Evolutionary conservation across 92 coral and sea anemone species (phyloP), one percentile per base, ranked within the genome.

Genomic region (Nematostella vectensis): DNA sequence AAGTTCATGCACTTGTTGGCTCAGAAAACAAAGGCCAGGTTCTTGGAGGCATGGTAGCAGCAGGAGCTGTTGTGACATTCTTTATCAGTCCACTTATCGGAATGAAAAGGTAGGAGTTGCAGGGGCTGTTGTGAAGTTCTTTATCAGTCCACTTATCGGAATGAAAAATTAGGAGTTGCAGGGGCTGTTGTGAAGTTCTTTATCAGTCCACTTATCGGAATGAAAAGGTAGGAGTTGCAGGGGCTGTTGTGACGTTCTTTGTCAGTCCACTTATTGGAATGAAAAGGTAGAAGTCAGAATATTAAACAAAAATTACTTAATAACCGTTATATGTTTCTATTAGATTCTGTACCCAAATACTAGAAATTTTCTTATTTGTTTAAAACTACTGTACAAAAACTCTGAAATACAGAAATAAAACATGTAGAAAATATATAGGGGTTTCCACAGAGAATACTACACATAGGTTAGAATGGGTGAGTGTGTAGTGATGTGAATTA

Each of bases 31-130:
- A 85, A 56, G 97, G 97, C 10, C 89, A 83, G 31, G 89, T 89
- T 9, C 62, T 89, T 21, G 97, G 97, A 9, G 97, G 83, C 1
- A 89, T 89, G 97, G 94, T 89, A 25, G 97, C 97, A 0, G 89
- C 94, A 24, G 97, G 97, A 0, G 97, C 97, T 28, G 94, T 85
- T 30, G 97, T 89, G 27, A 89, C 97, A 11, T 89, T 89, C 56
- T 68, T 89, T 52, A 71, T 89, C 50, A 89, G 97, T 53, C 97
- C 97, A 33, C 75, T 89, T 19, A 87, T 89, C 68, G 97, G 97
- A 47, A 89, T 89, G 89, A 89, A 89, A 72, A 89, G 94, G 94
- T 83, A 0, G 27, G 78, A 24, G 96, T 94, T 1, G 89, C 94
- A 25, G 96, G 96, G 0, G 96, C 96, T 30, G 93, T 85, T 33